Conservation (phyloP, 1,140 invertebrate species). For the Akabosia matsudoensis region DNA sequence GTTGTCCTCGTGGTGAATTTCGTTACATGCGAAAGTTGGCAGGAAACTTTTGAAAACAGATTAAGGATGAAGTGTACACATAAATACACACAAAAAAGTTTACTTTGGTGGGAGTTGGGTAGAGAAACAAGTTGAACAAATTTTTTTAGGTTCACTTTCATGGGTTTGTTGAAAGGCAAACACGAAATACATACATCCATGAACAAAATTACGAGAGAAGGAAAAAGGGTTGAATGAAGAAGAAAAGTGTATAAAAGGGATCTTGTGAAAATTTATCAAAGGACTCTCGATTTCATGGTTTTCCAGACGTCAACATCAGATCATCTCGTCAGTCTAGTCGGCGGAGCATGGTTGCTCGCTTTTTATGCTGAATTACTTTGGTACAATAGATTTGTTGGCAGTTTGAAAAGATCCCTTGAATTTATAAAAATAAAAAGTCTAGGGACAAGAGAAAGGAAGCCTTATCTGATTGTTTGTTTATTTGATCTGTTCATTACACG, state of each 20-base stretch:
- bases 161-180: neutral
- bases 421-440: too few relatives aligned
- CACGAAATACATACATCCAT: too few relatives aligned
- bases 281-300: constrained; percentile 19
- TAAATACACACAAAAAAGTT: too few relatives aligned
- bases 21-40: too few relatives aligned
- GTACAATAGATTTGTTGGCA: neutral
- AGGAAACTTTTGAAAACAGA: too few relatives aligned
- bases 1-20: too few relatives aligned
- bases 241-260: constrained; percentile 2
- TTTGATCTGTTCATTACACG: neutral
- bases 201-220: constrained; percentile 4
- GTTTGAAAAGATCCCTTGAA: neutral
- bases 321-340: too few relatives aligned
- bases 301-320: constrained; percentile 7
- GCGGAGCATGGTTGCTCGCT: neutral
- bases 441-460: neutral
- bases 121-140: neutral
- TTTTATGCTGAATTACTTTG: neutral
- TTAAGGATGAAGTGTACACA: too few relatives aligned
- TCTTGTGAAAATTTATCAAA: constrained; percentile 17
- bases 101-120: too few relatives aligned
- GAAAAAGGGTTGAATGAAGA: constrained; percentile 11
- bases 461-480: neutral
- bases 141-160: too few relatives aligned